These are phyloP conservation scores for Muscidifurax raptorellus DNA, from an alignment of 1,140 invertebrate species.

Conservation along the genomic window DNA sequence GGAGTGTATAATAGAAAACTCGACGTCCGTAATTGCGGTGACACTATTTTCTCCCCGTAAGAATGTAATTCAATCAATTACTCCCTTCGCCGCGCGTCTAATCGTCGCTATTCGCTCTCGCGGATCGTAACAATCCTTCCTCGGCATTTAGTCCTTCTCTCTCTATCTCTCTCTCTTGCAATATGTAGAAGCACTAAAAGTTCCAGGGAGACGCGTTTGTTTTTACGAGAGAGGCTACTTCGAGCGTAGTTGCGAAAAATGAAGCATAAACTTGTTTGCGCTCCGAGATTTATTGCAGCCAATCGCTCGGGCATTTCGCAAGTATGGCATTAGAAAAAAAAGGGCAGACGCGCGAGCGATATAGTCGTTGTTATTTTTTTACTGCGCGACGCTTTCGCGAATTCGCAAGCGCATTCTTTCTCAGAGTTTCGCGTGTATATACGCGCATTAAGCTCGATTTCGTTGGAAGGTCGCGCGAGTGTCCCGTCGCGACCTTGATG, in stretches of 20 bases:
- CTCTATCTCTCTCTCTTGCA: neutral
- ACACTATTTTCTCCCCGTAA: neutral
- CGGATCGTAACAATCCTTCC: neutral
- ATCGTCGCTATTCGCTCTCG: neutral
- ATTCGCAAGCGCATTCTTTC: neutral
- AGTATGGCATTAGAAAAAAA: neutral
- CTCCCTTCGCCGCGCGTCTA: neutral
- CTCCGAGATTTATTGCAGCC: slow-evolving; percentile 33
- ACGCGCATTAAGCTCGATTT: neutral
- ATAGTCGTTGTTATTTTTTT: neutral
- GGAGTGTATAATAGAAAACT: neutral
- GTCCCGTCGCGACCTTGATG: neutral
- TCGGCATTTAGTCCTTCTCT: neutral
- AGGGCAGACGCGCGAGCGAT: neutral
- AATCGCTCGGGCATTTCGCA: neutral
- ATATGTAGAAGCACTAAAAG: neutral
- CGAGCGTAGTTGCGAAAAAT: neutral
- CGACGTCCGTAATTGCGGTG: neutral
- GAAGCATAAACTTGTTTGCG: slow-evolving; percentile 35
- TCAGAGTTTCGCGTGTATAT: too few species aligned
- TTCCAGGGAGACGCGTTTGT: too few species aligned
- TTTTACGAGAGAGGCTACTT: too few species aligned
- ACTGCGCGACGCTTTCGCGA: neutral
- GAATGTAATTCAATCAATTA: neutral
- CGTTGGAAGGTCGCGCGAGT: slow-evolving; percentile 36